These are phyloP conservation scores for Arbacia lixula DNA, from an alignment of 53 echinoderm and acorn worm genomes.

Conservation along the genomic window DNA sequence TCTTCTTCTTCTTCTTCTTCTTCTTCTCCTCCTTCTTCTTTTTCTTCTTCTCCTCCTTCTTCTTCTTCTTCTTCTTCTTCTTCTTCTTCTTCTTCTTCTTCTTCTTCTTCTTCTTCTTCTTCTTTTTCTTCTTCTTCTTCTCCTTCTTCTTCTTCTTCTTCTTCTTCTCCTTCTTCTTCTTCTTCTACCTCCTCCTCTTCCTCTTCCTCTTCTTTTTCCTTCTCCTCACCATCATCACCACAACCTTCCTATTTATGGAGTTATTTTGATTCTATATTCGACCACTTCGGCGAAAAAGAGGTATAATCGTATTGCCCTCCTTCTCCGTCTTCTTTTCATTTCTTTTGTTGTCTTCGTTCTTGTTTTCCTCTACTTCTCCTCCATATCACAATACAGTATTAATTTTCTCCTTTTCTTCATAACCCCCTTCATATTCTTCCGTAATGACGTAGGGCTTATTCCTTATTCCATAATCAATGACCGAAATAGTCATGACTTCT, in stretches of 20 bases:
- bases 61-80: neutral
- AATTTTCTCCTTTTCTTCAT: neutral
- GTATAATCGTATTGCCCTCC: too few species aligned
- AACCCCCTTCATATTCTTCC: neutral
- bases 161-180: neutral
- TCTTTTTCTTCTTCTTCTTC: neutral
- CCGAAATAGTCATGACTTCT: too few species aligned
- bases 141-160: neutral
- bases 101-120: neutral
- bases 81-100: neutral
- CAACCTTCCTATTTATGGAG: too few species aligned
- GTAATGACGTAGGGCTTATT: neutral
- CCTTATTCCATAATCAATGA: neutral
- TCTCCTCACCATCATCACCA: neutral
- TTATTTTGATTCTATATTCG: too few species aligned
- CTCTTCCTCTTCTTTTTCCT: neutral
- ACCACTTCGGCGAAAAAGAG: too few species aligned
- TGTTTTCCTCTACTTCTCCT: neutral
- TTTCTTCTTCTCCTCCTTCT: neutral
- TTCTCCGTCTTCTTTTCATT: neutral
- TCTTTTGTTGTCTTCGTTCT: neutral
- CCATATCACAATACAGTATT: neutral
- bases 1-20: constrained; percentile 8
- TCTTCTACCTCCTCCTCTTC: neutral
- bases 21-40: neutral